Evolutionary conservation across 2,113 vertebrate species (phyloP).

Genomic region (Oreochromis aureus): DNA sequence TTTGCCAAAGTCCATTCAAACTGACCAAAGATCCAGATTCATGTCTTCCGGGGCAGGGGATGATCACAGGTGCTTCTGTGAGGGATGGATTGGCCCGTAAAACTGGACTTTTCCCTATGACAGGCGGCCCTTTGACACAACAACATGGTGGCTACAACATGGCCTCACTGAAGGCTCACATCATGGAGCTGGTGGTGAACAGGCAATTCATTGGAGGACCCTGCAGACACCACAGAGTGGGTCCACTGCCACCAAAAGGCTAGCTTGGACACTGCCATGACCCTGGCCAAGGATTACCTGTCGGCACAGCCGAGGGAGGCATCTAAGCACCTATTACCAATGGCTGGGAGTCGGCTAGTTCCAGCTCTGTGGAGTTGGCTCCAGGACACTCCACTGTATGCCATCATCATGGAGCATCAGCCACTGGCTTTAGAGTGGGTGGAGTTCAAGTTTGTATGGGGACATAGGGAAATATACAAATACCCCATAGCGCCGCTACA

Average conservation of each 20-base stretch:
- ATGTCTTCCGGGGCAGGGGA: neutral
- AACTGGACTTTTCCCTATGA: neutral
- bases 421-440: neutral
- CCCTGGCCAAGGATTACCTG: neutral
- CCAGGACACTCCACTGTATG: neutral
- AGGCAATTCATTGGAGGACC: neutral
- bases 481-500: neutral
- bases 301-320: fast-evolving
- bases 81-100: neutral
- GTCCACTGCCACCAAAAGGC: neutral
- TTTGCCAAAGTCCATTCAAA: fast-evolving
- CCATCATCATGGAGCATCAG: neutral
- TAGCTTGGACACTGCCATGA: neutral
- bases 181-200: neutral
- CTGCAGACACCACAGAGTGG: neutral
- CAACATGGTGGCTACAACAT: neutral
- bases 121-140: neutral
- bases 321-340: neutral
- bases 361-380: neutral
- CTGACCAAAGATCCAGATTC: neutral
- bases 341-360: neutral
- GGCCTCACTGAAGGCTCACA: neutral
- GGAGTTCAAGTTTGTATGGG: neutral
- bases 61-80: neutral
- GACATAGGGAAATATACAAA: neutral